Conservation (phyloP, 1,140 invertebrate species). For the Atta texana region DNA sequence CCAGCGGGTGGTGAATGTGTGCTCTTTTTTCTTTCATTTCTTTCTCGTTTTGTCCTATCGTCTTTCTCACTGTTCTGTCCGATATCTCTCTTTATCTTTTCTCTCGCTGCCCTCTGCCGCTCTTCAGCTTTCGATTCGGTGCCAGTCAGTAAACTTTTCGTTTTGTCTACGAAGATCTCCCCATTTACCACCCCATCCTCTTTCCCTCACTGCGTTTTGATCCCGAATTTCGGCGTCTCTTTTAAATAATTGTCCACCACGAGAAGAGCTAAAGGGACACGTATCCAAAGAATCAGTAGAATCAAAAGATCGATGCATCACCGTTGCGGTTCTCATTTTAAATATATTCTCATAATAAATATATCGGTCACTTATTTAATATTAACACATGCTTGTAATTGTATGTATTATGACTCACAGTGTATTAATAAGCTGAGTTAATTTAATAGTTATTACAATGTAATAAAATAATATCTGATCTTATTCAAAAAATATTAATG, state of each 20-base stretch:
- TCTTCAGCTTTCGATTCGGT: constrained; percentile 45
- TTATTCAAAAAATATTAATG: neutral
- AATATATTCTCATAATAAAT: too few species aligned
- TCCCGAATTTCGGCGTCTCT: constrained; percentile 77
- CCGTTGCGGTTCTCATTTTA: constrained; percentile 43
- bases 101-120: constrained; percentile 31
- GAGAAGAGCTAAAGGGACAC: constrained; percentile 57
- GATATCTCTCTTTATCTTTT: constrained; percentile 60
- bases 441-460: too few species aligned
- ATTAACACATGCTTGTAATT: neutral
- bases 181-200: constrained; percentile 39
- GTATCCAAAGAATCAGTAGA: constrained; percentile 37
- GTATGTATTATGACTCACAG: neutral
- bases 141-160: constrained; percentile 73
- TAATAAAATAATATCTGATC: neutral
- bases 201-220: constrained; percentile 73
- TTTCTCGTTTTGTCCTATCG: constrained; percentile 53
- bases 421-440: neutral
- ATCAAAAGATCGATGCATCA: constrained; percentile 75
- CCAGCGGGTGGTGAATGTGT: constrained; percentile 81
- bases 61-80: constrained; percentile 48
- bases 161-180: constrained; percentile 63
- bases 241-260: constrained; percentile 81
- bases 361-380: constrained; percentile 18
- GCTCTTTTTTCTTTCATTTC: constrained; percentile 67